phyloP scores from a whole-genome alignment of 2,888 invertebrate genomes.

The Lysandra bellargus region DNA sequence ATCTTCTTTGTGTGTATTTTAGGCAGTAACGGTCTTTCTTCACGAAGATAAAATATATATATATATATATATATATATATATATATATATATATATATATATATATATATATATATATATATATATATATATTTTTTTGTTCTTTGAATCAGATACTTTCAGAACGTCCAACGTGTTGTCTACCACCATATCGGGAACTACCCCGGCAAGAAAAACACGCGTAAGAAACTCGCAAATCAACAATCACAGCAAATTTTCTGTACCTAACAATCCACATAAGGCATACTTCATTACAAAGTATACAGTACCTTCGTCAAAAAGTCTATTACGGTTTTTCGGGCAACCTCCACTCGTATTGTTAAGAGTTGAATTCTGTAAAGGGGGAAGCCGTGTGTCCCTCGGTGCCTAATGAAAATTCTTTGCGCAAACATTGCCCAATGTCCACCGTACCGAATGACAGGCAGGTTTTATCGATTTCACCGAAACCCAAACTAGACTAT shows the following conservation, averaged over 20 bases:
- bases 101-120: too few species aligned
- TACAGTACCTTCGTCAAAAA: slow-evolving; percentile 12
- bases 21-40: too few species aligned
- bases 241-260: background rate
- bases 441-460: slow-evolving; percentile 42
- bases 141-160: background rate
- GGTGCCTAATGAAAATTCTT: slow-evolving; percentile 50
- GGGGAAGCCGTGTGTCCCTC: slow-evolving; percentile 43
- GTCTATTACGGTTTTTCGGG: background rate
- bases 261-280: background rate
- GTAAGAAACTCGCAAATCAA: too few species aligned
- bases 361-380: slow-evolving; percentile 31
- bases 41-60: too few species aligned
- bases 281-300: background rate
- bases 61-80: too few species aligned
- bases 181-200: too few species aligned
- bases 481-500: background rate
- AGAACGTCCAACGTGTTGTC: background rate
- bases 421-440: slow-evolving; percentile 44
- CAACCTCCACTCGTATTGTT: background rate
- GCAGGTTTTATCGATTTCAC: slow-evolving; percentile 41
- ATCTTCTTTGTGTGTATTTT: background rate
- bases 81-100: too few species aligned
- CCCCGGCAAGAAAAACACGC: too few species aligned
- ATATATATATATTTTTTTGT: too few species aligned